Evolutionary conservation across 1,140 invertebrate species (phyloP).

Genomic region (Cotesia glomerata): DNA sequence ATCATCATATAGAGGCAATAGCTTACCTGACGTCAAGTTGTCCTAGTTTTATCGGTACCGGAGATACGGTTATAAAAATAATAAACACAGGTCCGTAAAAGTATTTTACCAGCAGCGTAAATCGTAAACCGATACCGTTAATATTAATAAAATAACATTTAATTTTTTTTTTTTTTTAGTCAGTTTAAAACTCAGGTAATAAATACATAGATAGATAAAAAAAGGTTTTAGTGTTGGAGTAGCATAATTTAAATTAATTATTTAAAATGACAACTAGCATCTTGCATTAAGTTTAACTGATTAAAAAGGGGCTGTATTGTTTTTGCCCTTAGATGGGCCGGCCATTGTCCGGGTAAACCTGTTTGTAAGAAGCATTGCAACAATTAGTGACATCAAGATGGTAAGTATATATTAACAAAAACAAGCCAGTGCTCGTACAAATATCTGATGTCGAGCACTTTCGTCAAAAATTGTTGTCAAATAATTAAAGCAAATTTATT

Average conservation of each 20-base stretch:
- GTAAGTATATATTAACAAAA: constrained; percentile 71
- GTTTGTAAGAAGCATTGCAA: constrained; percentile 95
- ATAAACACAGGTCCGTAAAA: too few relatives aligned
- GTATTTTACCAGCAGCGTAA: too few relatives aligned
- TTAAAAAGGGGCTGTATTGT: constrained; percentile 61
- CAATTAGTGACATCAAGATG: constrained; percentile 98
- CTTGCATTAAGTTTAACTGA: constrained; percentile 41
- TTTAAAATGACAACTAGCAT: not conserved
- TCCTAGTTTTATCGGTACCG: too few relatives aligned
- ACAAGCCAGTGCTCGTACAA: constrained; percentile 11
- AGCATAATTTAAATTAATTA: too few relatives aligned
- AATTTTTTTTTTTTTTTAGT: too few relatives aligned
- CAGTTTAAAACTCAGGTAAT: not conserved
- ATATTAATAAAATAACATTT: too few relatives aligned
- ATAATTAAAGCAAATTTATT: not conserved
- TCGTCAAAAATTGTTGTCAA: not conserved
- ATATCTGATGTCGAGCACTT: not conserved
- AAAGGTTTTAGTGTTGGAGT: not conserved
- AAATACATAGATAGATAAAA: not conserved
- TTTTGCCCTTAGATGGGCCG: constrained; percentile 82
- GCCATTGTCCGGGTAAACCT: constrained; percentile 94
- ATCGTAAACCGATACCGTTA: too few relatives aligned
- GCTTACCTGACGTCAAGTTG: too few relatives aligned
- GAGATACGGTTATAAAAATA: too few relatives aligned
- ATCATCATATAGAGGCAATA: too few relatives aligned